A percentile compares a stretch with the other conserved stretches of the same genome.
Conservation (phyloP, 2,113 vertebrate species). For the Cephalopholis sonnerati region DNA sequence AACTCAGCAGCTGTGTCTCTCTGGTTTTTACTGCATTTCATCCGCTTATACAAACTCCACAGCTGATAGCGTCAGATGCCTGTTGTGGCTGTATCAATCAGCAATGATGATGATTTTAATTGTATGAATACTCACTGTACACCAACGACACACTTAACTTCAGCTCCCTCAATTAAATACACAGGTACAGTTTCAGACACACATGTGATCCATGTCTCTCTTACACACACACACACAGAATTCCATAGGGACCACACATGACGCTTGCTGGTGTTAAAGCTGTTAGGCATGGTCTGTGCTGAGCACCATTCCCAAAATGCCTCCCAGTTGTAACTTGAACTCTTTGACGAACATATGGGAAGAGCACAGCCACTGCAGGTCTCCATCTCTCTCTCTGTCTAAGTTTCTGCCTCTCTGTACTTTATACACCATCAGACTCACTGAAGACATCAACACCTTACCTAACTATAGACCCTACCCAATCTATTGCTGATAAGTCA, state of each 20-base stretch:
- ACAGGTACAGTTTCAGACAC: conserved; percentile 26
- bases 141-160: neutral
- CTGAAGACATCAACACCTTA: neutral
- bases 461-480: neutral
- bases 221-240: conserved; percentile 21
- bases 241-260: conserved; percentile 74
- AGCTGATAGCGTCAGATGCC: neutral
- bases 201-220: neutral
- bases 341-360: conserved; percentile 66
- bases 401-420: neutral
- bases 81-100: neutral
- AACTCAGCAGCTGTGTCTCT: neutral
- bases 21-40: neutral
- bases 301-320: conserved; percentile 70
- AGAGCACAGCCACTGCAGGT: neutral
- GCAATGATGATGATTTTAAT: neutral
- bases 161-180: neutral
- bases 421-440: neutral
- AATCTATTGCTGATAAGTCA: neutral
- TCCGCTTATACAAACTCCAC: neutral
- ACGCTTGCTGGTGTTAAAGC: conserved; percentile 64
- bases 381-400: conserved; percentile 3
- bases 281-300: conserved; percentile 68
- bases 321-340: conserved; percentile 68
- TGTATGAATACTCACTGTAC: neutral